These are phyloP conservation scores for Temnothorax curvispinosus DNA, from an alignment of 1,140 invertebrate genomes.

Conservation along the genomic window DNA sequence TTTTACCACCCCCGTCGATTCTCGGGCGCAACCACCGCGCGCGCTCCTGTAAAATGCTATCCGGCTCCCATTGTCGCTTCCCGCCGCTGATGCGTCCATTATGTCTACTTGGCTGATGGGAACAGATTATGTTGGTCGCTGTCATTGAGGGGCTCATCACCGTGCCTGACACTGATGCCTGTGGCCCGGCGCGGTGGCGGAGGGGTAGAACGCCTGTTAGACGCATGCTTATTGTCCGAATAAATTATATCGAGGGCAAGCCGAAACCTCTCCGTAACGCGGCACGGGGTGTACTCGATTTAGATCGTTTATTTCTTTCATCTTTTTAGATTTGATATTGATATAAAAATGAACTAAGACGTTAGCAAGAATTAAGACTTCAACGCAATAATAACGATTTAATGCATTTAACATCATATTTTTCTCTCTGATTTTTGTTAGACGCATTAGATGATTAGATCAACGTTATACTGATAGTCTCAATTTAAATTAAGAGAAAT, in stretches of 20 bases:
- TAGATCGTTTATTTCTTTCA: background rate
- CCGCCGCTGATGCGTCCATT: slow-evolving; percentile 83
- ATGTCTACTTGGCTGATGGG: slow-evolving; percentile 83
- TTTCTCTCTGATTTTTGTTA: too few species aligned
- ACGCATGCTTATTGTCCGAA: slow-evolving; percentile 77
- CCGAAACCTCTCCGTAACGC: slow-evolving; percentile 34
- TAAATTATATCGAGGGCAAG: slow-evolving; percentile 76
- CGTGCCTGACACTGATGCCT: slow-evolving; percentile 83
- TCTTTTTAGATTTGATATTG: background rate
- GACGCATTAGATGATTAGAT: background rate
- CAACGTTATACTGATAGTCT: background rate
- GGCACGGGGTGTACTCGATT: slow-evolving; percentile 39
- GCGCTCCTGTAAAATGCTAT: slow-evolving; percentile 79
- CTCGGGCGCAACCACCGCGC: slow-evolving; percentile 63
- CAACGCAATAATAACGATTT: background rate
- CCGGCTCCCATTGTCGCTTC: slow-evolving; percentile 78
- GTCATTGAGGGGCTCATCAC: slow-evolving; percentile 85
- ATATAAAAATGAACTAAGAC: background rate
- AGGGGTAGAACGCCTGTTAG: slow-evolving; percentile 42
- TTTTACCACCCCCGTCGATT: slow-evolving; percentile 27
- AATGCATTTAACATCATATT: background rate
- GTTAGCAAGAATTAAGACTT: background rate
- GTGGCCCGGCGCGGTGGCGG: background rate
- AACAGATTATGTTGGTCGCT: slow-evolving; percentile 85
- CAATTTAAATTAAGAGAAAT: background rate